Evolutionary conservation across 2,888 invertebrate species (phyloP), one percentile per base, ranked within the genome.

Genomic region (Epistrophe grossulariae): DNA sequence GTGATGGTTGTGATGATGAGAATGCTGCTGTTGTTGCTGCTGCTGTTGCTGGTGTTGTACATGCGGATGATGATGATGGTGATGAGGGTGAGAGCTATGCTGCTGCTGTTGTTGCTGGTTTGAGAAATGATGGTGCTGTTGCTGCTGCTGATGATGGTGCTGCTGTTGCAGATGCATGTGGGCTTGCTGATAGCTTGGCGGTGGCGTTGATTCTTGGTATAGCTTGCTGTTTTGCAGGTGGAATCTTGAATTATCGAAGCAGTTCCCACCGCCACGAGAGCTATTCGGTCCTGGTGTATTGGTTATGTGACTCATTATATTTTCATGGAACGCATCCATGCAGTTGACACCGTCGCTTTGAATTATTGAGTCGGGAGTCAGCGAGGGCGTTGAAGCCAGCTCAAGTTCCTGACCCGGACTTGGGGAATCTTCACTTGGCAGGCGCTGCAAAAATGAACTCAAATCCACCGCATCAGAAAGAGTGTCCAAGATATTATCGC

Each of bases 401-500:
- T 96, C 96, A 57, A 96, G 94, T 91, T 96, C 96, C 88, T 91
- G 91, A 15, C 94, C 93, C 0, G 91, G 91, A 64, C 95, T 95
- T 66, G 95, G 94, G 7, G 92, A 91, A 28, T 92, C 92, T 40
- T 94, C 94, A 55, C 93, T 94, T 45, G 95, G 95, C 84, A 95
- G 93, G 89, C 96, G 94, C 90, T 96, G 96, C 81, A 97, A 93
- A 91, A 97, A 96, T 76, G 94, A 95, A 81, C 95, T 95, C 70
- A 97, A 94, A 90, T 97, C 97, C 19, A 96, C 96, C 0, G 97
- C 95, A 91, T 97, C 97, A 45, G 96, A 95, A 13, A 97, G 93
- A 90, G 97, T 97, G 89, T 97, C 94, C 70, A 97, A 93, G 3
- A 95, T 94, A 90, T 96, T 95, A 92, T 97, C 97, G 45, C 96